Evolutionary conservation across 92 coral and sea anemone genomes (phyloP).

Genomic region (Phenganax stokvisi): DNA sequence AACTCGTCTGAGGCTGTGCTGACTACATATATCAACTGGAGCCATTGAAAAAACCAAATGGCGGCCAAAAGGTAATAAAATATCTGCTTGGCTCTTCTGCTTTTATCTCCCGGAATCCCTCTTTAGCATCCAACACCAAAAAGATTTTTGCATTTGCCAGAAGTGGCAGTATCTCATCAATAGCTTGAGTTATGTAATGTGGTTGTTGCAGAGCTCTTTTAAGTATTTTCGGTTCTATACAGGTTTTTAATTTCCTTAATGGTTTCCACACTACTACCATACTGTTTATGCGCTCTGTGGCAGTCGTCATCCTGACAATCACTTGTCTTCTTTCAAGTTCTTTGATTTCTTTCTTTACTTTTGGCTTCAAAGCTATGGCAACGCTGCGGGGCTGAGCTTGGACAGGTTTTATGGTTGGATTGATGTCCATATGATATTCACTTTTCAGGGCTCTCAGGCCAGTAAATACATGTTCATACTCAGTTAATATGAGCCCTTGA

Average conservation of each 20-base stretch:
- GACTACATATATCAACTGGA: too few relatives aligned
- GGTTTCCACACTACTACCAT: slow-evolving; percentile 1
- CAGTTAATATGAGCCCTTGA: neutral
- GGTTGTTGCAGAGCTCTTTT: too few relatives aligned
- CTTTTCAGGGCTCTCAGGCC: neutral
- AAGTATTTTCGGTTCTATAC: neutral
- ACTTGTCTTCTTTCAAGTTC: too few relatives aligned
- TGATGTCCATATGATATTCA: slow-evolving; percentile 13
- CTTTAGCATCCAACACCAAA: neutral
- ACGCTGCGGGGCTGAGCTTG: slow-evolving; percentile 6
- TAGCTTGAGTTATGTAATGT: too few relatives aligned
- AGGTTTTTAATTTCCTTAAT: neutral
- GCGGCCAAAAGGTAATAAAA: neutral
- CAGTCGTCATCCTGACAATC: too few relatives aligned
- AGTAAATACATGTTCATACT: neutral
- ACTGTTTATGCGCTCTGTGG: slow-evolving; percentile 1
- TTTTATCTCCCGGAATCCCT: neutral
- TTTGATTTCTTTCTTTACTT: too few relatives aligned
- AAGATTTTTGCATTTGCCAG: neutral
- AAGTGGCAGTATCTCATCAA: too few relatives aligned
- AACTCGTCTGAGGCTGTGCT: too few relatives aligned
- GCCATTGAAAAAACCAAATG: too few relatives aligned
- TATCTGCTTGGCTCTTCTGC: neutral
- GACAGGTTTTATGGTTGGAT: neutral
- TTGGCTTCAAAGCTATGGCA: too few relatives aligned